A percentile compares a stretch with the other conserved stretches of the same genome.
These are phyloP conservation scores for Actinopyga echinites DNA, from an alignment of 53 echinoderm and acorn worm species.

Conservation along the genomic window DNA sequence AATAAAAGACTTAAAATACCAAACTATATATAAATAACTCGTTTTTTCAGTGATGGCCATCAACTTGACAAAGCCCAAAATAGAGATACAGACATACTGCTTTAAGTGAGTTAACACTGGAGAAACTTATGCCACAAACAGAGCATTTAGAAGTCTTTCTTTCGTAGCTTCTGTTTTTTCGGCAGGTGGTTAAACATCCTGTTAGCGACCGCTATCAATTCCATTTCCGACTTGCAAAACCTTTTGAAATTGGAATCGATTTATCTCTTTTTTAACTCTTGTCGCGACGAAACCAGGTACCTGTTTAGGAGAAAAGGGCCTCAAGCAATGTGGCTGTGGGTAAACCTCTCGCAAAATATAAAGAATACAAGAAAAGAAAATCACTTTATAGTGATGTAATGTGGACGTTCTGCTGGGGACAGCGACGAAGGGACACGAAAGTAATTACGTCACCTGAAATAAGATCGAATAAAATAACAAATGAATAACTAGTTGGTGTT, in stretches of 20 bases:
- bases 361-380: not conserved
- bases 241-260: slow-evolving; percentile 46
- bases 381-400: slow-evolving; percentile 31
- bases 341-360: slow-evolving; percentile 21
- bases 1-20: no score
- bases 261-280: not conserved
- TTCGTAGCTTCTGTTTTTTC: not conserved
- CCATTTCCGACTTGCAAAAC: slow-evolving; percentile 47
- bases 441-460: no score
- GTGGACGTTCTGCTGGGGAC: not conserved
- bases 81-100: not conserved
- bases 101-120: slow-evolving; percentile 30
- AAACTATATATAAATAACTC: no score
- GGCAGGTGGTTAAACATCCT: slow-evolving; percentile 42
- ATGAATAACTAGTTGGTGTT: no score
- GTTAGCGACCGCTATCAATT: slow-evolving; percentile 45
- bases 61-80: not conserved
- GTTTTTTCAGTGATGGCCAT: no score
- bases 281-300: not conserved
- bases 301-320: slow-evolving; percentile 4
- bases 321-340: slow-evolving; percentile 18
- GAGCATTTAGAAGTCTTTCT: slow-evolving; percentile 28
- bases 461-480: no score
- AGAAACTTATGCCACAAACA: slow-evolving; percentile 17
- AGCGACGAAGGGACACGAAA: no score